Conservation (phyloP, 1,140 invertebrate genomes). For the Augochlora pura region DNA sequence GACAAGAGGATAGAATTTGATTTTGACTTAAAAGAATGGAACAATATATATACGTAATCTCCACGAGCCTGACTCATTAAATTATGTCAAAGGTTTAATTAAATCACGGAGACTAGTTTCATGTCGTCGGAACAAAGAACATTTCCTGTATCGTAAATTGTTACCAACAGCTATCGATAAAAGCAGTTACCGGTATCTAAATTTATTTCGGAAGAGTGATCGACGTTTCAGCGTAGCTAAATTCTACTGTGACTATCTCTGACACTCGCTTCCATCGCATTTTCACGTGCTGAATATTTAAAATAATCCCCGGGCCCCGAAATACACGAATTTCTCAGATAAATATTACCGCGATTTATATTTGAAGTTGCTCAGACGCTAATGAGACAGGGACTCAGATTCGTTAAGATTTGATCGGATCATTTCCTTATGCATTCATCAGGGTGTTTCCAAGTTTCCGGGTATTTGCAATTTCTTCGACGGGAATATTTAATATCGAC, state of each 20-base stretch:
- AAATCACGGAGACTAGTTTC: too few relatives aligned
- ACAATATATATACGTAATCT: too few relatives aligned
- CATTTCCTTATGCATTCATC: neutral
- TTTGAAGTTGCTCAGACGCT: neutral
- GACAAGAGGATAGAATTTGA: too few relatives aligned
- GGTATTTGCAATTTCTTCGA: too few relatives aligned
- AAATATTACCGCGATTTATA: neutral
- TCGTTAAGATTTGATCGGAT: too few relatives aligned
- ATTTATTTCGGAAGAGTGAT: neutral
- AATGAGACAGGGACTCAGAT: neutral
- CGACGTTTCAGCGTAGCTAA: neutral
- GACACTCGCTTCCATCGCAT: neutral
- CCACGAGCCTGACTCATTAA: too few relatives aligned
- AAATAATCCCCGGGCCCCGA: neutral
- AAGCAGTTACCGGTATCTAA: neutral
- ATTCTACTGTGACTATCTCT: neutral
- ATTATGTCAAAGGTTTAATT: too few relatives aligned
- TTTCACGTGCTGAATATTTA: neutral
- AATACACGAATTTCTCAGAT: neutral
- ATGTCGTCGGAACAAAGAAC: too few relatives aligned
- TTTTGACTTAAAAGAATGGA: too few relatives aligned
- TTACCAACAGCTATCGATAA: neutral
- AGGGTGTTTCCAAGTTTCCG: too few relatives aligned
- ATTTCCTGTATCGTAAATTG: too few relatives aligned
- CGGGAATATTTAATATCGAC: too few relatives aligned